These are phyloP conservation scores for Triplophysa dalaica DNA, from an alignment of 2,113 vertebrate genomes.

Conservation along the genomic window DNA sequence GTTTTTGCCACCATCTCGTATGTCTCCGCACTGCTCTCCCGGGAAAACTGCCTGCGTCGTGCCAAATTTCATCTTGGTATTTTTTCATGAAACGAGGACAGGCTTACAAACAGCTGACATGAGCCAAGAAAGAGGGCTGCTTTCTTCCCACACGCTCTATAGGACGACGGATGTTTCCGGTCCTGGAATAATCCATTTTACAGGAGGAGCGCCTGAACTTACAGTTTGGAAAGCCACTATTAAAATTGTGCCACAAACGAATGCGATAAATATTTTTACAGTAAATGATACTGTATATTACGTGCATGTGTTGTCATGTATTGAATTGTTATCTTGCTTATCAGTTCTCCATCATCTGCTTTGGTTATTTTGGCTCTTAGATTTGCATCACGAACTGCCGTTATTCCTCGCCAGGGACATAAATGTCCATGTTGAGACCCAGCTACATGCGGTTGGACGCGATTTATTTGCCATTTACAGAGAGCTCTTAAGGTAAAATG, in stretches of 20 bases:
- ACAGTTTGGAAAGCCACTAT: slow-evolving; percentile 18
- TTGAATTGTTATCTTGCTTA: slow-evolving; percentile 31
- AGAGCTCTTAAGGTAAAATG: slow-evolving; percentile 45
- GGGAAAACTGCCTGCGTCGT: slow-evolving; percentile 20
- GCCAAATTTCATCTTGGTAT: slow-evolving; percentile 37
- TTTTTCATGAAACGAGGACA: slow-evolving; percentile 38
- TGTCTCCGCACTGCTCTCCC: slow-evolving; percentile 27
- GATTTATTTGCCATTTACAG: slow-evolving; percentile 46
- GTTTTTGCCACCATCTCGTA: slow-evolving; percentile 9
- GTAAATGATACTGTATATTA: background rate
- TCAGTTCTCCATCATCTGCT: slow-evolving; percentile 38
- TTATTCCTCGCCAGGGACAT: slow-evolving; percentile 28
- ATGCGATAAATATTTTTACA: background rate
- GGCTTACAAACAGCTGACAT: slow-evolving; percentile 40
- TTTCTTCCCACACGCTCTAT: slow-evolving; percentile 26
- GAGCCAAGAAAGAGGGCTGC: slow-evolving; percentile 39
- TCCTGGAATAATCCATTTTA: slow-evolving; percentile 6
- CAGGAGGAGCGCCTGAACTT: background rate
- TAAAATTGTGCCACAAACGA: background rate
- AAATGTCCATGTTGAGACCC: slow-evolving; percentile 25
- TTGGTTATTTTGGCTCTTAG: slow-evolving; percentile 30
- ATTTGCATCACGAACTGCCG: background rate
- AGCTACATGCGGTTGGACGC: slow-evolving; percentile 8
- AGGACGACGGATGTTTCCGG: slow-evolving; percentile 16
- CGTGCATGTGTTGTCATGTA: slow-evolving; percentile 15